Conservation (phyloP, 2,797 vertebrate species). For the Muscicapa comitata region DNA sequence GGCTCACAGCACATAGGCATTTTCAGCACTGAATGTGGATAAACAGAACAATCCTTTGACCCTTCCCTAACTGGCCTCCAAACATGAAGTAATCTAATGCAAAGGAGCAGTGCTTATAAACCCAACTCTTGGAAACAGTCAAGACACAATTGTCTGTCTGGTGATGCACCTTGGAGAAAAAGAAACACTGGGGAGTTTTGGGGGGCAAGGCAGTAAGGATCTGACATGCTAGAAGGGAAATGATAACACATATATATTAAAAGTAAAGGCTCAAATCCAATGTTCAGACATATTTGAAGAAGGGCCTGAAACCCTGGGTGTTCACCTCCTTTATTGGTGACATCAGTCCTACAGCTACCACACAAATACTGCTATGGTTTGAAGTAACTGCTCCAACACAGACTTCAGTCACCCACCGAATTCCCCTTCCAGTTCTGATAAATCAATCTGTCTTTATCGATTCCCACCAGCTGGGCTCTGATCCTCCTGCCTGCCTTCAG, state of each 20-base stretch:
- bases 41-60: neutral
- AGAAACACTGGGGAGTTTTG: neutral
- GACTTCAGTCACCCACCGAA: neutral
- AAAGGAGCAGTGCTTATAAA: neutral
- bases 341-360: neutral
- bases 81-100: neutral
- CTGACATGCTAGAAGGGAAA: neutral
- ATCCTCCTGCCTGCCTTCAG: neutral
- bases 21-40: neutral
- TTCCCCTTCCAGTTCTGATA: neutral
- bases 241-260: neutral
- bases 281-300: neutral
- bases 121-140: fast-evolving
- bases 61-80: neutral
- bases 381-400: neutral
- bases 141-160: neutral
- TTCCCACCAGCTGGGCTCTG: neutral
- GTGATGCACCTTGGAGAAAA: neutral
- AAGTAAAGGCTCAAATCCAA: neutral
- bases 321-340: neutral
- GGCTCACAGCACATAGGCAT: neutral
- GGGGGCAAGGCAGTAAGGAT: neutral
- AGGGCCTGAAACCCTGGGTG: neutral
- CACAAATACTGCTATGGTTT: neutral
- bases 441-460: neutral